Evolutionary conservation across 1,140 invertebrate genomes (phyloP).

Genomic region (Anastatus disparis): DNA sequence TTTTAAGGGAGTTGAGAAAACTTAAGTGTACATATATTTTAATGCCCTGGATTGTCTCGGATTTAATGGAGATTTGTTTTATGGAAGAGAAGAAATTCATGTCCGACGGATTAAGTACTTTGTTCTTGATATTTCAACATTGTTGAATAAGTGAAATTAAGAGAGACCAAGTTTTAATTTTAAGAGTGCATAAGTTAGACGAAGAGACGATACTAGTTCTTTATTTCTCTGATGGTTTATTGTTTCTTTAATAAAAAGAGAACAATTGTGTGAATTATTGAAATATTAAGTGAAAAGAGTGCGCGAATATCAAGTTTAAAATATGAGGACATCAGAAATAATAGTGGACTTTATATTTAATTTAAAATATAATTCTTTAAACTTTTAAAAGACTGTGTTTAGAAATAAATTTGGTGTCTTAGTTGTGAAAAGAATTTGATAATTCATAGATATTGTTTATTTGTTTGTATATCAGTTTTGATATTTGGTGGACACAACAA

Average conservation of each 20-base stretch:
- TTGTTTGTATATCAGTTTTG: neutral
- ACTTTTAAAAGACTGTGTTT: neutral
- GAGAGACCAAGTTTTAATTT: too few species aligned
- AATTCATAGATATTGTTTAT: neutral
- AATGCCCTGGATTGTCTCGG: too few species aligned
- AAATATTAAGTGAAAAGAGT: constrained; percentile 1
- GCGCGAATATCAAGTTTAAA: neutral
- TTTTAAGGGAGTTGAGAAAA: too few species aligned
- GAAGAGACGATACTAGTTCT: too few species aligned
- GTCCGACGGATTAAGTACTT: too few species aligned
- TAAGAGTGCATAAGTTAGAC: too few species aligned
- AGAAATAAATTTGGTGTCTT: neutral
- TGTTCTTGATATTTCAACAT: too few species aligned
- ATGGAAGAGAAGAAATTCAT: too few species aligned
- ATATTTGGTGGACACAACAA: neutral
- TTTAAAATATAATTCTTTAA: neutral
- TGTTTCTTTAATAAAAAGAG: neutral
- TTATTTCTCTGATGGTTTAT: too few species aligned
- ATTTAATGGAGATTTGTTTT: too few species aligned
- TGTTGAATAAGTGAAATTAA: too few species aligned
- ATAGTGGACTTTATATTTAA: neutral
- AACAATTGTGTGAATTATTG: neutral
- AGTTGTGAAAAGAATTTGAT: neutral
- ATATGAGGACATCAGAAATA: constrained; percentile 2
- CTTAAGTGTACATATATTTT: too few species aligned